phyloP scores from a whole-genome alignment of 2,797 vertebrate genomes.

The Poecilia velifera region DNA sequence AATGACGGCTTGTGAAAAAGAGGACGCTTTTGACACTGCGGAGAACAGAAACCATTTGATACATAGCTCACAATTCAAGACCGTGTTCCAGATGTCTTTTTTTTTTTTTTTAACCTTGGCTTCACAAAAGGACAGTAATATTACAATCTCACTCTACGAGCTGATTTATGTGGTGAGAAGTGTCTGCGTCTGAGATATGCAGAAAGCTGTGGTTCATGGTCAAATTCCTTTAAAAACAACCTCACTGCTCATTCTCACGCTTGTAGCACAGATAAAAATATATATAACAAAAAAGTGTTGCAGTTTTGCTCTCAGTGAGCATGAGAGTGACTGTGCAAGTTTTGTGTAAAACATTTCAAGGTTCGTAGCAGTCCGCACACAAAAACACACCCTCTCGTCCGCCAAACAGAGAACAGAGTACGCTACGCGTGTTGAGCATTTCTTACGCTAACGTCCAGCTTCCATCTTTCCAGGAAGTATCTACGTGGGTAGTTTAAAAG shows the following conservation, averaged over 20 bases:
- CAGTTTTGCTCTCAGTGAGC: constrained; percentile 32
- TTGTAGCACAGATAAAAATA: not conserved
- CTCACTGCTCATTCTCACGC: constrained; percentile 31
- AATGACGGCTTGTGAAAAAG: not conserved
- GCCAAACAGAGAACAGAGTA: constrained; percentile 3
- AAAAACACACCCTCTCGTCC: not conserved
- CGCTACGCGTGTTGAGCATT: constrained; percentile 30
- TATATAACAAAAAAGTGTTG: not conserved
- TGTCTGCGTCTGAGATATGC: constrained; percentile 22
- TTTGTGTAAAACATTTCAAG: constrained; percentile 25
- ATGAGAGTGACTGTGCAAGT: constrained; percentile 33
- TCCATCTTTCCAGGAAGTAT: constrained; percentile 34
- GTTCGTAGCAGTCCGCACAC: not conserved
- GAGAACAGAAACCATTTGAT: constrained; percentile 15
- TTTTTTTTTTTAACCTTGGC: constrained; percentile 17
- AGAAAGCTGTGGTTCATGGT: constrained; percentile 28
- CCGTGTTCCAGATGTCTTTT: constrained; percentile 8
- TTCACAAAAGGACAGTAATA: constrained; percentile 26
- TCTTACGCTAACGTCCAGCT: constrained; percentile 29
- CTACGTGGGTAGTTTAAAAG: constrained; percentile 42
- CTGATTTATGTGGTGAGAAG: constrained; percentile 28
- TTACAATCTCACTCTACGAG: constrained; percentile 17
- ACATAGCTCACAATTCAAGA: constrained; percentile 39
- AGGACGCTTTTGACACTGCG: constrained; percentile 1
- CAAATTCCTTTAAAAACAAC: constrained; percentile 27